Conservation (phyloP, 2,888 invertebrate genomes). For the Drosophila monieri region DNA sequence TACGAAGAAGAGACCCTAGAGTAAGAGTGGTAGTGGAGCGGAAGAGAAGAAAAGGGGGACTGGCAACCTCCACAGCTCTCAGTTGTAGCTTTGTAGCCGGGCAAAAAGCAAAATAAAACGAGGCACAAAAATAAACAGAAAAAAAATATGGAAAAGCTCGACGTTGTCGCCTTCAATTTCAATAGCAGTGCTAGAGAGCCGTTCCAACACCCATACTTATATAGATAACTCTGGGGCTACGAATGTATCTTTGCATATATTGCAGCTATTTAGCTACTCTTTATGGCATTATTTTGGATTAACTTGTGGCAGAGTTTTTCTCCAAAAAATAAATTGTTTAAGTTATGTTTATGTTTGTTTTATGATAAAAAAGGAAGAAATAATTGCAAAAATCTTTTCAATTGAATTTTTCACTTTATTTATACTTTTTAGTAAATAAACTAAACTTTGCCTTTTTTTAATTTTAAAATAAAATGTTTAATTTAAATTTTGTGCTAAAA, state of each 20-base stretch:
- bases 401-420: too few relatives aligned
- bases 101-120: slow-evolving; percentile 45
- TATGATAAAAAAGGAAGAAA: too few relatives aligned
- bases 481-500: too few relatives aligned
- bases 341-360: too few relatives aligned
- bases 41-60: slow-evolving; percentile 7
- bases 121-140: slow-evolving; percentile 63
- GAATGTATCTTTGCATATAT: slow-evolving; percentile 22
- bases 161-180: slow-evolving; percentile 72
- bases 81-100: slow-evolving; percentile 68
- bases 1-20: slow-evolving; percentile 7
- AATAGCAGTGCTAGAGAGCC: slow-evolving; percentile 63
- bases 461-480: too few relatives aligned
- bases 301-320: slow-evolving; percentile 8
- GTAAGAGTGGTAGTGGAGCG: slow-evolving; percentile 1
- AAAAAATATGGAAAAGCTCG: slow-evolving; percentile 66
- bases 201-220: slow-evolving; percentile 37
- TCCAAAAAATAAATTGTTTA: slow-evolving; percentile 22
- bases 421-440: too few relatives aligned
- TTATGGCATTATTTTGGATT: slow-evolving; percentile 43
- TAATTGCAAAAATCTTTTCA: too few relatives aligned
- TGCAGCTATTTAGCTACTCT: slow-evolving; percentile 57
- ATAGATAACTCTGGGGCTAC: slow-evolving; percentile 27
- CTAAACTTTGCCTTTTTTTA: too few relatives aligned
- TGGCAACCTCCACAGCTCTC: slow-evolving; percentile 34